A percentile compares a stretch with the other conserved stretches of the same genome.
Evolutionary conservation across 2,888 invertebrate species (phyloP).

Genomic region (Agrilus mali): DNA sequence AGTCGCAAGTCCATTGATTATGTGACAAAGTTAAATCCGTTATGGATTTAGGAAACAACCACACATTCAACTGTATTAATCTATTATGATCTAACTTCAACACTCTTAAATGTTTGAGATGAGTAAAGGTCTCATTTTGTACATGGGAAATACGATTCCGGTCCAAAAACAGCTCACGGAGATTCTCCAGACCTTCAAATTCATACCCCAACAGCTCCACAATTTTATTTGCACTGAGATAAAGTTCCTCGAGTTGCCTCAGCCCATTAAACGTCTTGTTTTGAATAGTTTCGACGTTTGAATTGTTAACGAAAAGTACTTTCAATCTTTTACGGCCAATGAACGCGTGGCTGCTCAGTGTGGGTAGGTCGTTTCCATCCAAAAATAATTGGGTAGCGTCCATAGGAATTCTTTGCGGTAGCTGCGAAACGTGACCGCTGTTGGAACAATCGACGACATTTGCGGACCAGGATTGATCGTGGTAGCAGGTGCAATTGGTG

Average conservation of each 20-base stretch:
- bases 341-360: slow-evolving; percentile 70
- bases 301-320: slow-evolving; percentile 63
- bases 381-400: slow-evolving; percentile 79
- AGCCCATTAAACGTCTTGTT: slow-evolving; percentile 79
- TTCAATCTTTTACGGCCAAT: slow-evolving; percentile 71
- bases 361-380: slow-evolving; percentile 69
- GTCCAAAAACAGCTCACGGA: slow-evolving; percentile 61
- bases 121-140: slow-evolving; percentile 57
- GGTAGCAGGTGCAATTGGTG: slow-evolving; percentile 75
- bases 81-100: slow-evolving; percentile 62
- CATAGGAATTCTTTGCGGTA: slow-evolving; percentile 80
- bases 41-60: slow-evolving; percentile 53
- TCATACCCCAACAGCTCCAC: slow-evolving; percentile 62
- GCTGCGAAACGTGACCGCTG: slow-evolving; percentile 51
- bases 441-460: slow-evolving; percentile 75
- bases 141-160: slow-evolving; percentile 59
- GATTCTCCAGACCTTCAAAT: slow-evolving; percentile 62
- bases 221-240: slow-evolving; percentile 63
- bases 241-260: slow-evolving; percentile 58
- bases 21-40: slow-evolving; percentile 53
- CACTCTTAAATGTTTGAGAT: slow-evolving; percentile 50
- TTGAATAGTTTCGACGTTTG: slow-evolving; percentile 64
- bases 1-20: slow-evolving; percentile 77
- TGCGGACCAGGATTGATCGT: slow-evolving; percentile 76
- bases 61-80: slow-evolving; percentile 54